A percentile compares a stretch with the other conserved stretches of the same genome.
These are phyloP conservation scores for Drosophila testacea DNA, from an alignment of 2,888 invertebrate genomes.

Conservation along the genomic window DNA sequence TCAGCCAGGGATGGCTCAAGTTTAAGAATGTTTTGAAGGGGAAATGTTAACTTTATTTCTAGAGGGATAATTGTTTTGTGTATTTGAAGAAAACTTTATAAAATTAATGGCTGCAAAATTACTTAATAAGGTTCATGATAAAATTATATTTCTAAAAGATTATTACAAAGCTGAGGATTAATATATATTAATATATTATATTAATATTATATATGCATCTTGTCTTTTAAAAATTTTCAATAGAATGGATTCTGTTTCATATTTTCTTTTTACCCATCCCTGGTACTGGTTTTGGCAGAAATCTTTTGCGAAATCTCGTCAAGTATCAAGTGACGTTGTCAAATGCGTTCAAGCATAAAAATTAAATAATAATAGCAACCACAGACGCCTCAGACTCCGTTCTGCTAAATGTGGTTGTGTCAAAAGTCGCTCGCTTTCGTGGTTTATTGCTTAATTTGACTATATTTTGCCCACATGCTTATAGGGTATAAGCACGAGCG, in stretches of 20 bases:
- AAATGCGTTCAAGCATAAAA: slow-evolving; percentile 65
- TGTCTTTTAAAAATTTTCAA: no score
- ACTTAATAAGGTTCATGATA: no score
- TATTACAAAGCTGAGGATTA: no score
- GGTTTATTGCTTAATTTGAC: slow-evolving; percentile 26
- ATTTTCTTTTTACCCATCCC: slow-evolving; percentile 27
- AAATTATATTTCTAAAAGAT: no score
- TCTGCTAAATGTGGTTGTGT: slow-evolving; percentile 1
- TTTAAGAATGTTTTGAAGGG: background rate
- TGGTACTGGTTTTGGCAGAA: slow-evolving; percentile 38
- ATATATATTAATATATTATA: no score
- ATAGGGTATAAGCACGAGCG: slow-evolving; percentile 17
- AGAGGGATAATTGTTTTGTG: no score
- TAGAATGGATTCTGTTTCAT: no score
- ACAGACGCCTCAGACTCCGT: slow-evolving; percentile 16
- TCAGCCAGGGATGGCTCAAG: slow-evolving; percentile 10
- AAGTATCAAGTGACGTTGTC: slow-evolving; percentile 62
- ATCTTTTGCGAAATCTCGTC: slow-evolving; percentile 24
- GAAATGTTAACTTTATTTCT: no score
- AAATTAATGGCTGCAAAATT: no score
- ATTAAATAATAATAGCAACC: slow-evolving; percentile 69
- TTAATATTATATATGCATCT: no score
- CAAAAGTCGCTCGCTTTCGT: slow-evolving; percentile 1
- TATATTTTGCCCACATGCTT: slow-evolving; percentile 18
- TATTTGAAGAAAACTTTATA: no score